phyloP scores from a whole-genome alignment of 2,113 vertebrate genomes.

The Globicephala melas region DNA sequence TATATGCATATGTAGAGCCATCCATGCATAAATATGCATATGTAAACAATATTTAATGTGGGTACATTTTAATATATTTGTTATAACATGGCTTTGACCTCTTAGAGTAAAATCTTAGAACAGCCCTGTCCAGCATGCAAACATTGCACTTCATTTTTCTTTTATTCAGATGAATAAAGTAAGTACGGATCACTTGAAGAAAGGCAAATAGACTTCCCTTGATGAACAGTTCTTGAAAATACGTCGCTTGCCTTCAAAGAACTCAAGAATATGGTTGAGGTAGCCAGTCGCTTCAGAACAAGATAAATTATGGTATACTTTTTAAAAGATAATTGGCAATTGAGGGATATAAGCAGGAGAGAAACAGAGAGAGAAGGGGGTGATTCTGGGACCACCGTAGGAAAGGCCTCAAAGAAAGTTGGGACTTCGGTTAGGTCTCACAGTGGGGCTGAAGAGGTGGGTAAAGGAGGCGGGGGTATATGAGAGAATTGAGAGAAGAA shows the following conservation, averaged over 20 bases:
- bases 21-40: not conserved
- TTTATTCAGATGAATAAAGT: not conserved
- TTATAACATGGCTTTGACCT: not conserved
- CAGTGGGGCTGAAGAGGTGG: not conserved
- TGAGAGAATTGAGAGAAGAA: not conserved
- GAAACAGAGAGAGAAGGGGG: not conserved
- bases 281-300: not conserved
- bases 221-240: not conserved
- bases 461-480: rapidly evolving
- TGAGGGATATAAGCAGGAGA: not conserved
- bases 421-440: not conserved
- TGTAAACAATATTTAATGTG: not conserved
- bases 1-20: not conserved
- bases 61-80: not conserved
- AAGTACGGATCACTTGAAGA: not conserved
- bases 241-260: not conserved
- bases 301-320: not conserved
- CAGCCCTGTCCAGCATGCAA: not conserved
- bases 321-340: not conserved
- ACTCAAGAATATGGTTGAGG: not conserved
- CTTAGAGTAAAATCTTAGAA: not conserved
- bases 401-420: not conserved
- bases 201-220: not conserved
- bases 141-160: not conserved
- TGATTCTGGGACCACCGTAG: rapidly evolving